Evolutionary conservation across 2,797 vertebrate species (phyloP), one percentile per base, ranked within the genome.

Genomic region (Smutsia temminckii): DNA sequence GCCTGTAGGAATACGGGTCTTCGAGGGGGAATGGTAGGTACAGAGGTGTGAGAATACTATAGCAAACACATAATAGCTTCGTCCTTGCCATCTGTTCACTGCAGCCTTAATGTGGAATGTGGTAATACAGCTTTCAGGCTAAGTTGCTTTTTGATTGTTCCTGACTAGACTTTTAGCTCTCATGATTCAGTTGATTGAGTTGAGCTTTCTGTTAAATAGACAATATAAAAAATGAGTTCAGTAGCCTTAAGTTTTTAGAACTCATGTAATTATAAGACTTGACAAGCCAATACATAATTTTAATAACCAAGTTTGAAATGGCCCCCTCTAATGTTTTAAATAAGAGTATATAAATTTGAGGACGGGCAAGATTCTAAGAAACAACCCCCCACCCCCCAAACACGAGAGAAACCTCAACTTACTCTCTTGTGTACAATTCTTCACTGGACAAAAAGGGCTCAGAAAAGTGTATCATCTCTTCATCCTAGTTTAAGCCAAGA

Each of bases 131-230:
- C 94, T 94, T 92, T 84, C 16, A n/a, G 53, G 64, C 74, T 57
- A 71, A 12, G 51, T 77, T 86, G 72, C 90, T 77, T 94, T 94
- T 57, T 75, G 69, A 87, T 66, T 80, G 85, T 46, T 71, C 69
- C 80, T 81, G 57, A 63, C 34, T 72, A 78, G 90, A 68, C 87
- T 90, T 89, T 88, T 49, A 71, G 63, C 46, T 68, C 27, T 93
- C 77, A 32, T 93, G 80, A 94, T 89, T 95, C 89, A 93, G 6
- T 78, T 95, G 87, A 57, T 78, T 80, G 79, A 92, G 64, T 66
- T 78, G 86, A 85, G 85, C 78, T 94, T 94, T 90, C 71, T 85
- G 68, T 74, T 96, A 85, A n/a, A 37, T 40, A 90, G 86, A 63
- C 64, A 34, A 1, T 89, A 66, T 72, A 72, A 46, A 92, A 89